phyloP scores from a whole-genome alignment of 2,113 vertebrate genomes.

The Rhea pennata region DNA sequence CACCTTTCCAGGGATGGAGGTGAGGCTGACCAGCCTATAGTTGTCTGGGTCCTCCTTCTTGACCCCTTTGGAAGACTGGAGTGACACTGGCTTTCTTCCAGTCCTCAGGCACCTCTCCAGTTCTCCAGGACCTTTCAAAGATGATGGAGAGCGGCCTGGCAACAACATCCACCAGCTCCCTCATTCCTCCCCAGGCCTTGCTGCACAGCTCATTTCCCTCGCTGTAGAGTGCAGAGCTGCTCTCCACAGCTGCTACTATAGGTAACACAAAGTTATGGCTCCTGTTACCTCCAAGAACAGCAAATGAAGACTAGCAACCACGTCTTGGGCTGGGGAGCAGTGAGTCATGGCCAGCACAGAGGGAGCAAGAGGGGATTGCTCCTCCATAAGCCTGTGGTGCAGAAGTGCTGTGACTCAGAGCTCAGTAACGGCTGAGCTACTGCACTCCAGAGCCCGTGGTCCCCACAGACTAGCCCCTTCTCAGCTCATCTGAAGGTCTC shows the following conservation, averaged over 20 bases:
- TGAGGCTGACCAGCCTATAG: too few species aligned
- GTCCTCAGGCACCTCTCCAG: too few species aligned
- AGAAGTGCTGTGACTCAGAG: not conserved
- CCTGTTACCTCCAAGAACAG: not conserved
- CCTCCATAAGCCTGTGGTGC: not conserved
- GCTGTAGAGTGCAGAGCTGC: not conserved
- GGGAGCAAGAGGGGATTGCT: not conserved
- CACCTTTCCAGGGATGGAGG: too few species aligned
- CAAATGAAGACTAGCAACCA: not conserved
- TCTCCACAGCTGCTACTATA: not conserved
- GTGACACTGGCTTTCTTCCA: too few species aligned
- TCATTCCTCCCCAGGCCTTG: not conserved
- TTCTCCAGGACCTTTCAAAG: too few species aligned
- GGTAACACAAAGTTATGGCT: not conserved
- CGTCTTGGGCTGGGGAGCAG: not conserved
- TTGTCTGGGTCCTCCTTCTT: too few species aligned
- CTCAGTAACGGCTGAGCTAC: accelerated
- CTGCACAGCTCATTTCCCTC: not conserved
- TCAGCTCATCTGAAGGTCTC: not conserved
- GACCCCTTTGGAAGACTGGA: too few species aligned
- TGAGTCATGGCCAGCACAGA: not conserved
- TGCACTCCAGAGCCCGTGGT: not conserved
- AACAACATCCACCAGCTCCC: too few species aligned
- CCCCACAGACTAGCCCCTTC: not conserved
- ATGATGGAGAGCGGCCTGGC: too few species aligned